Conservation (phyloP, 2,113 vertebrate genomes). For the Platycercus adscitus region DNA sequence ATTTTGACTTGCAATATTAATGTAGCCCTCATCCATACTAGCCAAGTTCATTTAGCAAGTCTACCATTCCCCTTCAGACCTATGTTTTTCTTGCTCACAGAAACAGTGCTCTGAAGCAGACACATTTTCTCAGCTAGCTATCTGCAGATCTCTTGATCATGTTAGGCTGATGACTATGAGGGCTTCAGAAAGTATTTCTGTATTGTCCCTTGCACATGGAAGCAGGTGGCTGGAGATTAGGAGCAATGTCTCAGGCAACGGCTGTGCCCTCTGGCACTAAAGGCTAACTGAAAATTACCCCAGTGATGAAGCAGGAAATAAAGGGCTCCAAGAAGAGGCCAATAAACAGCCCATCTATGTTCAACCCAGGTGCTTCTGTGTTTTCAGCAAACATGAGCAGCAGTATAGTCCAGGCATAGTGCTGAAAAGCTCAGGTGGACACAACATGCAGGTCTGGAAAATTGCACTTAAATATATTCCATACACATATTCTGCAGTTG, state of each 20-base stretch:
- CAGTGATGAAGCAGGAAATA: background rate
- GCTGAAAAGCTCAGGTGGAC: background rate
- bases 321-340: background rate
- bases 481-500: background rate
- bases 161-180: background rate
- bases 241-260: background rate
- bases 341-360: background rate
- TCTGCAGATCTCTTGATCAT: background rate
- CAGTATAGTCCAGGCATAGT: background rate
- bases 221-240: background rate
- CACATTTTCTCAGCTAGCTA: background rate
- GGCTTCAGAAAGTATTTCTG: background rate
- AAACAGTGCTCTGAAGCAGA: background rate
- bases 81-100: background rate
- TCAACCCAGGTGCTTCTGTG: background rate
- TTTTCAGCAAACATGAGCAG: background rate
- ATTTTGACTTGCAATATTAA: background rate
- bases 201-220: background rate
- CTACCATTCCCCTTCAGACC: background rate
- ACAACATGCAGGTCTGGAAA: background rate
- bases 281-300: background rate
- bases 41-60: too few relatives aligned
- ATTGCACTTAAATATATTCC: background rate
- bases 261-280: background rate
- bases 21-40: background rate